Evolutionary conservation across 2,797 vertebrate genomes (phyloP), one percentile per base, ranked within the genome.

Genomic region (Chiroxiphia lanceolata): DNA sequence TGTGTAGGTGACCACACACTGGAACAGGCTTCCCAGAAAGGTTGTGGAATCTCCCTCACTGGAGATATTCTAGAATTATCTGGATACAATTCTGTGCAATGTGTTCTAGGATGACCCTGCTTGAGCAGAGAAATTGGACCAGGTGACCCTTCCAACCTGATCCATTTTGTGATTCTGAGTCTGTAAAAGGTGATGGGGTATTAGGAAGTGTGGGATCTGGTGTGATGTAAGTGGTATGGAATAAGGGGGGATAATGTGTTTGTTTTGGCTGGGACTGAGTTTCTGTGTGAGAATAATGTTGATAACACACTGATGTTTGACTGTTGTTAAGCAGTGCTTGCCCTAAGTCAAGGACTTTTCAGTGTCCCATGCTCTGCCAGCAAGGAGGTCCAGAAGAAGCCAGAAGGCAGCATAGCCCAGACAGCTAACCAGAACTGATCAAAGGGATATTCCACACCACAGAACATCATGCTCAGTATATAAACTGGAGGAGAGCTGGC

Each of bases 391-490:
- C 51, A 27, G 57, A 59, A 26, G 21, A 45, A 51, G 6, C 4
- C 19, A 15, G 18, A 59, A 53, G 38, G 25, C 20, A 71, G 5
- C 4, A 14, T 34, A 53, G 17, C 20, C n/a, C 59, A 29, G 25
- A 22, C 2, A 59, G n/a, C 57, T 31, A 57, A 2, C 14, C 25
- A 21, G 53, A 40, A 27, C 21, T 47, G 15, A 12, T 21, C 65
- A 65, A 12, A 27, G 9, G 6, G 13, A 36, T 33, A 36, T 47
- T 59, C 34, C 34, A 33, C 1, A 12, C 3, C 38, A 47, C 0
- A 3, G 12, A 59, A 47, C 1, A 3, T 17, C 53, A 20, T 65
- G 22, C 2, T 65, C 18, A 42, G 3, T 5, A 15, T 3, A 20
- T 17, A 42, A 67, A 31, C 4, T 34, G 20, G 7, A 16, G 8